Conservation (phyloP, 2,797 vertebrate species). For the Meriones psammophilus region DNA sequence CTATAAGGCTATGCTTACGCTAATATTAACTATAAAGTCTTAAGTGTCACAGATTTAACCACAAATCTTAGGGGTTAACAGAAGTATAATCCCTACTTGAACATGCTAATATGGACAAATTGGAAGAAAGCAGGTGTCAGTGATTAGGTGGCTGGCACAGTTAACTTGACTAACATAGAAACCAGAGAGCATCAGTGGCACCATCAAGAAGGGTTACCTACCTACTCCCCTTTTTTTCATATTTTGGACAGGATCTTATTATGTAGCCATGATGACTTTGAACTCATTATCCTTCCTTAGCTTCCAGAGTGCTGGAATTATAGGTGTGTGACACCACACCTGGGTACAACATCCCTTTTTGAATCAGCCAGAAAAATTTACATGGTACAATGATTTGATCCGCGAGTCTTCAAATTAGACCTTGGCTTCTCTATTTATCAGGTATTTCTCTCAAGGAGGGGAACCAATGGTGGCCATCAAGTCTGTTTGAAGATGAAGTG, state of each 20-base stretch:
- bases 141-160: neutral
- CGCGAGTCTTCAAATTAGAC: neutral
- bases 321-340: neutral
- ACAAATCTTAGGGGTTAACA: neutral
- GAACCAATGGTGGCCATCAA: neutral
- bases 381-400: neutral
- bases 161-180: neutral
- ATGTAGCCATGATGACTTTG: neutral
- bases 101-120: neutral
- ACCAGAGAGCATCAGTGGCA: neutral
- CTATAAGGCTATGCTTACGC: constrained; percentile 6
- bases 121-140: neutral
- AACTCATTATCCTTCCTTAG: neutral
- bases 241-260: neutral
- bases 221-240: neutral
- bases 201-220: neutral
- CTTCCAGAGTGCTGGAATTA: neutral
- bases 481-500: neutral
- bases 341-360: neutral
- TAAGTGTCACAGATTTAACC: neutral
- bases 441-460: neutral
- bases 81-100: neutral
- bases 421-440: neutral
- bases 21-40: constrained; percentile 25
- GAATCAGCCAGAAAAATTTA: neutral